phyloP scores from a whole-genome alignment of 2,113 vertebrate genomes.

The Nematolebias whitei region DNA sequence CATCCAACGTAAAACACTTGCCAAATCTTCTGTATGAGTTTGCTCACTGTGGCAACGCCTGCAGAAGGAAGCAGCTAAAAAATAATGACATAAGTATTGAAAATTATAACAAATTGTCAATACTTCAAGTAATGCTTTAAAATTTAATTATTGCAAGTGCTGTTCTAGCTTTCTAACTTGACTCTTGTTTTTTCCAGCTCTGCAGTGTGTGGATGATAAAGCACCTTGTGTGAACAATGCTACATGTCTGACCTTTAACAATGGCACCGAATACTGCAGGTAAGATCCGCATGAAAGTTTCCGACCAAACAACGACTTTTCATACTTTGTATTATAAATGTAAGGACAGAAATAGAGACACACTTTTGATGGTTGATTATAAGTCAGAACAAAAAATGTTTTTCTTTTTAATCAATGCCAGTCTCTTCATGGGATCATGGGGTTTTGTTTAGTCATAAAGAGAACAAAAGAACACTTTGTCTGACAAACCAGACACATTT shows the following conservation, averaged over 20 bases:
- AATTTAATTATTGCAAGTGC: background rate
- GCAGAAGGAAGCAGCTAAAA: too few relatives aligned
- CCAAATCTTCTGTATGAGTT: too few relatives aligned
- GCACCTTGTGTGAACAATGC: constrained; percentile 90
- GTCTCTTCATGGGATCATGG: constrained; percentile 51
- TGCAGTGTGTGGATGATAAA: constrained; percentile 88
- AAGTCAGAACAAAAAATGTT: constrained; percentile 19
- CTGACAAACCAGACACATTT: constrained; percentile 55
- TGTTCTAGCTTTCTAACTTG: constrained; percentile 28
- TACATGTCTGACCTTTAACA: constrained; percentile 85
- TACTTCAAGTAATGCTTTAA: too few relatives aligned
- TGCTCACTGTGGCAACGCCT: too few relatives aligned
- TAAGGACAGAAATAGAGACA: constrained; percentile 7
- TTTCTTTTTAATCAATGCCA: constrained; percentile 49
- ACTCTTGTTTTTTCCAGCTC: constrained; percentile 80
- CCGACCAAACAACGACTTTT: constrained; percentile 9
- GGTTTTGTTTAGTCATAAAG: constrained; percentile 59
- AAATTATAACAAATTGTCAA: background rate
- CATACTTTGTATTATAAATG: constrained; percentile 1
- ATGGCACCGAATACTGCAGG: constrained; percentile 94
- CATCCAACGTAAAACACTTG: too few relatives aligned
- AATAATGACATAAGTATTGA: too few relatives aligned
- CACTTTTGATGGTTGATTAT: constrained; percentile 30
- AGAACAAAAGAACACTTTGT: constrained; percentile 67
- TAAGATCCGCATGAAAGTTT: constrained; percentile 69